phyloP scores from a whole-genome alignment of 2,888 invertebrate species.

The Eudasyphora cyanicolor region DNA sequence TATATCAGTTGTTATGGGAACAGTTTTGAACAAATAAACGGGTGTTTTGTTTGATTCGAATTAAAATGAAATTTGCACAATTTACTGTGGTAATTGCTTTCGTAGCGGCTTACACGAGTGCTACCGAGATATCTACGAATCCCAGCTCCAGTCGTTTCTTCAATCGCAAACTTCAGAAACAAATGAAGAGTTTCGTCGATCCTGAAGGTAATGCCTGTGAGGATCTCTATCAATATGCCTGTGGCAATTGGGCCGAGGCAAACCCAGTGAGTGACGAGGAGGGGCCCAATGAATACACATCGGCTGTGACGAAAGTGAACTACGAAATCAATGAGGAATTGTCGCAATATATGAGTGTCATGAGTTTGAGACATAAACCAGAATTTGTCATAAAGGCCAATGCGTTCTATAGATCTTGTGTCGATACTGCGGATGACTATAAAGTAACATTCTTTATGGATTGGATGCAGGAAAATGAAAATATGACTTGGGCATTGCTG shows the following conservation, averaged over 20 bases:
- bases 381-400: background rate
- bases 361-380: background rate
- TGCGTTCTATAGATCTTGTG: background rate
- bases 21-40: background rate
- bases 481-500: background rate
- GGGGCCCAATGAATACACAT: background rate
- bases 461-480: background rate
- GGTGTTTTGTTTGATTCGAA: background rate
- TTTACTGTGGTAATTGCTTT: background rate
- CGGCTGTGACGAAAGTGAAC: background rate
- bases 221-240: slow-evolving; percentile 17
- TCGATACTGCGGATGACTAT: background rate
- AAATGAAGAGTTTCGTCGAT: background rate
- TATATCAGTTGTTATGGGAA: background rate
- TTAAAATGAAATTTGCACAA: background rate
- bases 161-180: background rate
- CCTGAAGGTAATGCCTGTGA: background rate
- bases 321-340: background rate
- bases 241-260: slow-evolving; percentile 3
- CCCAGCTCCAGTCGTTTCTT: background rate
- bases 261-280: background rate
- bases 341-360: background rate
- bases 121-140: background rate
- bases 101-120: background rate
- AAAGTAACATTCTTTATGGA: background rate